Percentiles rank a stretch among this genome's conserved stretches.
phyloP scores from a whole-genome alignment of 2,888 invertebrate species.

The Sturmia bella region DNA sequence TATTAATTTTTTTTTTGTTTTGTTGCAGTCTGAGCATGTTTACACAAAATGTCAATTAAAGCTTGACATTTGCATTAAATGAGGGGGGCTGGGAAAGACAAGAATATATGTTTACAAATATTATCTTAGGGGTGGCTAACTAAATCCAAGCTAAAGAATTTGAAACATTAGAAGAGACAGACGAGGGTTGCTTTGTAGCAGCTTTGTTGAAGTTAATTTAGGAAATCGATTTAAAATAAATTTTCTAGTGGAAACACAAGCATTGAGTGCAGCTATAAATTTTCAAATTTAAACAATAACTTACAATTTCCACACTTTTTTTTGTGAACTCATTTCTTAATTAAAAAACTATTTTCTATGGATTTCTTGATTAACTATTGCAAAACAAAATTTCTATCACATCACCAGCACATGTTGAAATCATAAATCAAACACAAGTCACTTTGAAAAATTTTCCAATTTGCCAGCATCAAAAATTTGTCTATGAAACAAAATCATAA shows the following conservation, averaged over 20 bases:
- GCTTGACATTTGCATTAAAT: not conserved
- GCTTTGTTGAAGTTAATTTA: too few relatives aligned
- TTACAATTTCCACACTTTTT: too few relatives aligned
- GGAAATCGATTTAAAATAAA: too few relatives aligned
- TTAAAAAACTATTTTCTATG: too few relatives aligned
- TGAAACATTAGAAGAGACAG: not conserved
- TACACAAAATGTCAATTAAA: constrained; percentile 68
- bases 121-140: constrained; percentile 35
- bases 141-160: constrained; percentile 24
- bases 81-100: not conserved
- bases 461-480: constrained; percentile 21
- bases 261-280: too few relatives aligned
- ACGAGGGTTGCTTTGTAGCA: too few relatives aligned
- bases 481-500: constrained; percentile 4
- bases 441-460: constrained; percentile 48
- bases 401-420: constrained; percentile 23
- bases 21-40: constrained; percentile 35
- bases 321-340: too few relatives aligned
- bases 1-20: constrained; percentile 39
- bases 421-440: constrained; percentile 56
- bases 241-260: too few relatives aligned
- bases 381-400: not conserved
- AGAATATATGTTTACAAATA: constrained; percentile 32
- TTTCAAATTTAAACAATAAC: too few relatives aligned
- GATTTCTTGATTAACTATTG: not conserved